Evolutionary conservation across 1,140 invertebrate genomes (phyloP).

Genomic region (Adoxophyes honmai): DNA sequence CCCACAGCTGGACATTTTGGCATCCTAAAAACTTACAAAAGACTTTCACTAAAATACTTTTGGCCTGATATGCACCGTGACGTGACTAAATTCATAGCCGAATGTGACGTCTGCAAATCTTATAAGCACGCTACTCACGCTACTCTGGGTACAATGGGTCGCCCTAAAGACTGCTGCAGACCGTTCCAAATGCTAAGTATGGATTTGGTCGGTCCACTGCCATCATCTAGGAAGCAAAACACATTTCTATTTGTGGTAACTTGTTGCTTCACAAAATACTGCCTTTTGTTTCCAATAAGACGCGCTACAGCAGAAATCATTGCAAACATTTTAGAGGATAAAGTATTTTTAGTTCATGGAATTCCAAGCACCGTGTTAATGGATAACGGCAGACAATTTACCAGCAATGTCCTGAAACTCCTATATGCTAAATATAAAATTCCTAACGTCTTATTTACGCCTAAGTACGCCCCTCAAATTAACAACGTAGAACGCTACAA

Average conservation of each 20-base stretch:
- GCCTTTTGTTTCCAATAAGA: conserved; percentile 27
- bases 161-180: too few relatives aligned
- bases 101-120: conserved; percentile 21
- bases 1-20: too few relatives aligned
- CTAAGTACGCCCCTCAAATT: conserved; percentile 9
- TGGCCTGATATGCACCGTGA: too few relatives aligned
- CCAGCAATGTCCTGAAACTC: conserved; percentile 10
- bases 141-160: too few relatives aligned
- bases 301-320: conserved; percentile 31
- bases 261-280: conserved; percentile 52
- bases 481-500: too few relatives aligned
- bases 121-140: too few relatives aligned
- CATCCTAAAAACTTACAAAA: too few relatives aligned
- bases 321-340: conserved; percentile 26
- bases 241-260: conserved; percentile 45
- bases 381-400: too few relatives aligned
- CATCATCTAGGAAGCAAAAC: conserved; percentile 35
- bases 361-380: conserved; percentile 31
- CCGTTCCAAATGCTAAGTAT: conserved; percentile 44
- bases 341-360: conserved; percentile 33
- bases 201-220: conserved; percentile 62
- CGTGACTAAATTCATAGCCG: too few relatives aligned
- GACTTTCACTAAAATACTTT: too few relatives aligned
- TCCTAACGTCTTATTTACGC: conserved; percentile 18
- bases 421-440: conserved; percentile 18